These are phyloP conservation scores for Columbina picui DNA, from an alignment of 2,113 vertebrate genomes.

Conservation along the genomic window DNA sequence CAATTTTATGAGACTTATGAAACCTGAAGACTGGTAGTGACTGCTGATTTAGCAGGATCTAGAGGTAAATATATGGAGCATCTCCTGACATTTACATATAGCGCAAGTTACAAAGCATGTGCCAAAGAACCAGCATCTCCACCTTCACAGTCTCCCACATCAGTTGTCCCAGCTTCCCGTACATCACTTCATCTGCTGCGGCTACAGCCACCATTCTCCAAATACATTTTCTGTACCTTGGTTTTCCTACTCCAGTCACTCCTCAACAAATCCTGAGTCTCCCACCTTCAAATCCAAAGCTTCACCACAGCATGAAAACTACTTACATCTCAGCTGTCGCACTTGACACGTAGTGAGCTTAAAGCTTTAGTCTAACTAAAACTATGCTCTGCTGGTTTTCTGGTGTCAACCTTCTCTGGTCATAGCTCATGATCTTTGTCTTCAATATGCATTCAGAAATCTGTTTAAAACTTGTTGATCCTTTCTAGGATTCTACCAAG, in stretches of 20 bases:
- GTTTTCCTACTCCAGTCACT: not conserved
- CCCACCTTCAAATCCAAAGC: not conserved
- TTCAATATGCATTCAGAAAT: not conserved
- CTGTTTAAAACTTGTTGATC: slow-evolving; percentile 1
- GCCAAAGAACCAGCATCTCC: not conserved
- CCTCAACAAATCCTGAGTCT: not conserved
- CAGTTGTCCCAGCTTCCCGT: not conserved
- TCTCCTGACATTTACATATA: not conserved
- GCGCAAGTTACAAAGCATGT: not conserved
- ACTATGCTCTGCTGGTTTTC: not conserved
- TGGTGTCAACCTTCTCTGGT: not conserved
- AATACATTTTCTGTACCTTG: accelerated
- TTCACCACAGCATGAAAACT: not conserved
- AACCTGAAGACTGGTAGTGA: not conserved
- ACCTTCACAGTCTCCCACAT: not conserved
- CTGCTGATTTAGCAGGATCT: not conserved
- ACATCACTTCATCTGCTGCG: not conserved
- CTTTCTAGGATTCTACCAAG: slow-evolving; percentile 37
- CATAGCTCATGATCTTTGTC: not conserved
- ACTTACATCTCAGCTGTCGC: not conserved
- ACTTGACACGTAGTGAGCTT: not conserved
- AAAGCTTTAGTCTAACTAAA: not conserved
- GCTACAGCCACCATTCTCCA: not conserved
- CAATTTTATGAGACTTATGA: not conserved
- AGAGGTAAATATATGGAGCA: not conserved